A percentile compares a stretch with the other conserved stretches of the same genome.
Evolutionary conservation across 2,888 invertebrate genomes (phyloP).

Genomic region (Habrosyne pyritoides): DNA sequence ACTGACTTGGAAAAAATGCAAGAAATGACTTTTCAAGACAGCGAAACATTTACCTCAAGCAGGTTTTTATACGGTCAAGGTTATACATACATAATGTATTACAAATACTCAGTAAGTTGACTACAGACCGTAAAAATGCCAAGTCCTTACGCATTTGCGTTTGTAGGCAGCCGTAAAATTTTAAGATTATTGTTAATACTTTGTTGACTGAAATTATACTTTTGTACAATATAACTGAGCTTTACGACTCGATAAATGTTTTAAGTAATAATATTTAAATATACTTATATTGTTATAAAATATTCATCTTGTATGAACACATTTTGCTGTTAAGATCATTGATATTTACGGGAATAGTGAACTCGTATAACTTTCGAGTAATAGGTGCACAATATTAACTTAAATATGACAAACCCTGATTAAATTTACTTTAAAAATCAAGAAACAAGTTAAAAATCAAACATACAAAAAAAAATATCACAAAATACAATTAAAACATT

Average conservation of each 20-base stretch:
- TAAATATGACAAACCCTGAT: too few relatives aligned
- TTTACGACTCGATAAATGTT: not conserved
- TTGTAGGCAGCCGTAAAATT: not conserved
- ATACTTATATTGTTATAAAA: not conserved
- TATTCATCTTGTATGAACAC: not conserved
- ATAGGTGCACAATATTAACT: too few relatives aligned
- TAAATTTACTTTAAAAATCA: too few relatives aligned
- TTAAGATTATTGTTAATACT: not conserved
- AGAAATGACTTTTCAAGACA: not conserved
- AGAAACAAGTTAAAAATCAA: too few relatives aligned
- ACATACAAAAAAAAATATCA: too few relatives aligned
- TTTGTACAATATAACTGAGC: not conserved
- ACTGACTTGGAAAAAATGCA: too few relatives aligned
- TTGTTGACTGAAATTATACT: not conserved
- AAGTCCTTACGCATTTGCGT: not conserved
- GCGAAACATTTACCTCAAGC: constrained; percentile 9
- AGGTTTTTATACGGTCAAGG: constrained; percentile 17
- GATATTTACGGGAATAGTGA: too few relatives aligned
- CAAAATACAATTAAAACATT: too few relatives aligned
- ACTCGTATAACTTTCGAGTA: too few relatives aligned
- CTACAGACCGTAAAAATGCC: not conserved
- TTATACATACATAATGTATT: not conserved
- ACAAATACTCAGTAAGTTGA: not conserved
- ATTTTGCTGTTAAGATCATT: not conserved
- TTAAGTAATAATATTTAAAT: not conserved